Percentiles rank a stretch among this genome's conserved stretches.
phyloP scores from a whole-genome alignment of 1,140 invertebrate species.

The Aphelenchoides avenae region DNA sequence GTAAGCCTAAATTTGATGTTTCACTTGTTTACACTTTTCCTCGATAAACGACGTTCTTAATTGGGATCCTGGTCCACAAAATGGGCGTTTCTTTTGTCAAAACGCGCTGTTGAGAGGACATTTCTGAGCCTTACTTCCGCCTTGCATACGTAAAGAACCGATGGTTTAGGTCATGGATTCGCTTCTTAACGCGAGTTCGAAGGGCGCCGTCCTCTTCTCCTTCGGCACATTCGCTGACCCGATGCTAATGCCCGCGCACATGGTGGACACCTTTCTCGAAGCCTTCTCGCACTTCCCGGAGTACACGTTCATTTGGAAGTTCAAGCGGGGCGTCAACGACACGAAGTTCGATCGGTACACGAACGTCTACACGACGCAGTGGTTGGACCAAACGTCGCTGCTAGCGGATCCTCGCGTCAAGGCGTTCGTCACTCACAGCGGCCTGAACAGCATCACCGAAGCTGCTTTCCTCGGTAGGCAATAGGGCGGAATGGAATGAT shows the following conservation, averaged over 20 bases:
- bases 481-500: too few relatives aligned
- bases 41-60: too few relatives aligned
- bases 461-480: too few relatives aligned
- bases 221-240: constrained; percentile 43
- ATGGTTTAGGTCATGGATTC: too few relatives aligned
- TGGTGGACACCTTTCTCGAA: constrained; percentile 34
- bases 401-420: constrained; percentile 8
- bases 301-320: constrained; percentile 38
- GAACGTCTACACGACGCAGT: constrained; percentile 15
- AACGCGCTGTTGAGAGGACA: too few relatives aligned
- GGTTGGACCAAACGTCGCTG: constrained; percentile 7
- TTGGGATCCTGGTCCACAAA: too few relatives aligned
- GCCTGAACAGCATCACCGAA: constrained; percentile 18
- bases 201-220: constrained; percentile 28
- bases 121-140: too few relatives aligned
- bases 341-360: constrained; percentile 1
- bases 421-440: constrained; percentile 17
- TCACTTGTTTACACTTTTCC: too few relatives aligned
- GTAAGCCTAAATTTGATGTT: too few relatives aligned
- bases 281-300: constrained; percentile 28
- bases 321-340: constrained; percentile 17
- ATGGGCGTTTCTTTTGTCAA: too few relatives aligned
- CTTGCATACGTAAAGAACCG: too few relatives aligned
- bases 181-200: too few relatives aligned
- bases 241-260: constrained; percentile 27